A percentile compares a stretch with the other conserved stretches of the same genome.
Evolutionary conservation across 1,140 invertebrate genomes (phyloP).

Genomic region (Drosophila pectinifera): DNA sequence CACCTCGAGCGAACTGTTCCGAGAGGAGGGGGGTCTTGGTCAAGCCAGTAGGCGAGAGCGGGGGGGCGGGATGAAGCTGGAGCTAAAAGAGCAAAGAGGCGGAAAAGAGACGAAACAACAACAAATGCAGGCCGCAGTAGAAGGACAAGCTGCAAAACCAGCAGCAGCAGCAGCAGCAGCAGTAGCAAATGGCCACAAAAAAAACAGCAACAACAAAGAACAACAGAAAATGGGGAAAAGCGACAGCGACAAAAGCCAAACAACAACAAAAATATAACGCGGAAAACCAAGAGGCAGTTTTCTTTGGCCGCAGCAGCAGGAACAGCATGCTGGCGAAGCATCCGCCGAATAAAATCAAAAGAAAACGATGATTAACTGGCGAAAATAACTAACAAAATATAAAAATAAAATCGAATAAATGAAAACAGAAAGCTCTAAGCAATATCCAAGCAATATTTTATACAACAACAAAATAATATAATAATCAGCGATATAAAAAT

Average conservation of each 20-base stretch:
- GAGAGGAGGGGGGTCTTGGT: background rate
- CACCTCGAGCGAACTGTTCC: no score
- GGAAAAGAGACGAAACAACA: constrained; percentile 57
- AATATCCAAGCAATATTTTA: constrained; percentile 41
- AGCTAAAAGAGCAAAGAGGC: constrained; percentile 47
- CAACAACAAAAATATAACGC: constrained; percentile 43
- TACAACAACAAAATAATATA: background rate
- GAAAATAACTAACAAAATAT: background rate
- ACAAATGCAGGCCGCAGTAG: constrained; percentile 44
- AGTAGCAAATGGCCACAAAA: constrained; percentile 24
- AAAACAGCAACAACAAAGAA: constrained; percentile 3
- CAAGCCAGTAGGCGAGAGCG: background rate
- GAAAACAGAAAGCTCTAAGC: constrained; percentile 12
- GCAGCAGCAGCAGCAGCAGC: constrained; percentile 38
- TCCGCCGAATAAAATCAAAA: constrained; percentile 31
- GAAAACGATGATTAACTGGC: constrained; percentile 11
- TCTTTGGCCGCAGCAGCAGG: constrained; percentile 48
- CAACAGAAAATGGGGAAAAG: background rate
- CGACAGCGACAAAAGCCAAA: constrained; percentile 12
- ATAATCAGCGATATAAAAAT: background rate
- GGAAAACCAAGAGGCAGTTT: constrained; percentile 38
- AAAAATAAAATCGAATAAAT: background rate
- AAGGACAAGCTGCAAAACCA: constrained; percentile 32
- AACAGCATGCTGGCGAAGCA: constrained; percentile 47
- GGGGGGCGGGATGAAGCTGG: constrained; percentile 14